Conservation (phyloP, 2,113 vertebrate genomes). For the Myotis yumanensis region DNA sequence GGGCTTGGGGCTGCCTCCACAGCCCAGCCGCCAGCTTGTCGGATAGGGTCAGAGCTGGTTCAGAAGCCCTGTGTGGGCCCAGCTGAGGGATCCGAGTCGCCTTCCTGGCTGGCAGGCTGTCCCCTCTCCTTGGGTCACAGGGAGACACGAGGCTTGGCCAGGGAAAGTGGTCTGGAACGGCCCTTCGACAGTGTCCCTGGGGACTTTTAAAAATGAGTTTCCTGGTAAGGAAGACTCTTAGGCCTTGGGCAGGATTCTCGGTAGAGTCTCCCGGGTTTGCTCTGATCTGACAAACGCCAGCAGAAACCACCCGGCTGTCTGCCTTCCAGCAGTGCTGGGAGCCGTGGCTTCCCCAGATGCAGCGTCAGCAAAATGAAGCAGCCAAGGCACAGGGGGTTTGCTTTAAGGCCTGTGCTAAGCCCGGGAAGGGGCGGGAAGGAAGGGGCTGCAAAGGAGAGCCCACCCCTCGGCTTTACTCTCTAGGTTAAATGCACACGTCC, state of each 20-base stretch:
- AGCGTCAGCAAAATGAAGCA: constrained; percentile 65
- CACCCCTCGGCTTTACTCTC: neutral
- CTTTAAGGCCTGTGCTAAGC: constrained; percentile 21
- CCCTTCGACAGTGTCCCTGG: constrained; percentile 66
- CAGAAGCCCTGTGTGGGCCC: constrained; percentile 75
- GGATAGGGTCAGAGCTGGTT: constrained; percentile 65
- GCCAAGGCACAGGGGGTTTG: constrained; percentile 56
- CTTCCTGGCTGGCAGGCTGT: constrained; percentile 68
- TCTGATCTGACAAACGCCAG: constrained; percentile 66
- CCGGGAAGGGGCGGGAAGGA: neutral
- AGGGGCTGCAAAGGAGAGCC: neutral
- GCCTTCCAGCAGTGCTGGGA: constrained; percentile 62
- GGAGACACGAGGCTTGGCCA: constrained; percentile 56
- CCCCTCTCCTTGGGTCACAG: constrained; percentile 67
- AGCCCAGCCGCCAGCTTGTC: constrained; percentile 57
- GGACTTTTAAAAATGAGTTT: constrained; percentile 77
- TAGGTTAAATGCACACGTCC: neutral
- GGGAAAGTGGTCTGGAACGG: constrained; percentile 71
- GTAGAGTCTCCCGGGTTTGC: constrained; percentile 71
- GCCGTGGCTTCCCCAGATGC: constrained; percentile 66
- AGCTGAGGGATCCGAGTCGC: constrained; percentile 53
- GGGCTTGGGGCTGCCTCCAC: constrained; percentile 48
- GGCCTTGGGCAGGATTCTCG: constrained; percentile 64
- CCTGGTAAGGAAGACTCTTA: constrained; percentile 73
- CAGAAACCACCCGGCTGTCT: constrained; percentile 72